Conservation (phyloP, 2,797 vertebrate species). For the Setipinna tenuifilis region DNA sequence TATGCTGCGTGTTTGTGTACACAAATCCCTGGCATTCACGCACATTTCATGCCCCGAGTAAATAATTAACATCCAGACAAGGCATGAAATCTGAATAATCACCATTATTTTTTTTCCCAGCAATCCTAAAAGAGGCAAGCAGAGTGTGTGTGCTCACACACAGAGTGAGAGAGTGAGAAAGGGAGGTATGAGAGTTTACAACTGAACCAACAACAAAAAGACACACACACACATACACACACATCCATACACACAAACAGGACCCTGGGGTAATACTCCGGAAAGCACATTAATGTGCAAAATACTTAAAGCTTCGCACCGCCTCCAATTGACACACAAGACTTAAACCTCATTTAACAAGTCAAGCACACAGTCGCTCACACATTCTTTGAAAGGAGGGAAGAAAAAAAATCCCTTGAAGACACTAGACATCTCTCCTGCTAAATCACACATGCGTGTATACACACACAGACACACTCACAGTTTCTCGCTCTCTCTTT, state of each 20-base stretch:
- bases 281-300: conserved; percentile 84
- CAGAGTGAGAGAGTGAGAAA: conserved; percentile 25
- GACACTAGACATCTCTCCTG: conserved; percentile 37
- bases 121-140: conserved; percentile 58
- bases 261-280: conserved; percentile 79
- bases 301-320: conserved; percentile 80
- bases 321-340: conserved; percentile 80
- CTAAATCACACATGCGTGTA: conserved; percentile 30
- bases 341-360: conserved; percentile 81
- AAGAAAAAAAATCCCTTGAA: conserved; percentile 43
- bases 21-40: conserved; percentile 79
- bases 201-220: conserved; percentile 25
- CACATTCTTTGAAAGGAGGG: conserved; percentile 63
- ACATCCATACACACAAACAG: conserved; percentile 54
- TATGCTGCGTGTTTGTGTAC: conserved; percentile 77
- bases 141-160: conserved; percentile 58
- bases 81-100: conserved; percentile 83
- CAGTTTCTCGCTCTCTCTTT: conserved; percentile 25
- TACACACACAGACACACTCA: conserved; percentile 34
- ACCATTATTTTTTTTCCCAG: conserved; percentile 64
- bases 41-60: conserved; percentile 78
- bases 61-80: conserved; percentile 82
- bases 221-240: not conserved
- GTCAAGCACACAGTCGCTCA: conserved; percentile 73
- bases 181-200: conserved; percentile 31